These are phyloP conservation scores for Vanessa tameamea DNA, from an alignment of 1,140 invertebrate species.

Conservation along the genomic window DNA sequence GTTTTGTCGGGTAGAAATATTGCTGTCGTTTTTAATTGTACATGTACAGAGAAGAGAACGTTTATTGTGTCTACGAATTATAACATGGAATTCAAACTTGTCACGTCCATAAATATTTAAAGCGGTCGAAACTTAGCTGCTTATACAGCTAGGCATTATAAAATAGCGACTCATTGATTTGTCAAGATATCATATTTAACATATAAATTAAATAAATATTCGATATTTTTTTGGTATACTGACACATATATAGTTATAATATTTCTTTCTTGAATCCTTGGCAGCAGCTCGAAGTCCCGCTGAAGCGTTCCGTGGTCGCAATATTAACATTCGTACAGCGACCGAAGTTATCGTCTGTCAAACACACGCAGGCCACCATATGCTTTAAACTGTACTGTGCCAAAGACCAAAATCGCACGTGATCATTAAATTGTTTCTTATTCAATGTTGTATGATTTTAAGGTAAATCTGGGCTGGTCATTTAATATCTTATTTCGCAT, in stretches of 20 bases:
- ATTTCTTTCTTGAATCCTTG: slow-evolving; percentile 34
- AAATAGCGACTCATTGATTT: too few species aligned
- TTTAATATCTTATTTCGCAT: slow-evolving; percentile 9
- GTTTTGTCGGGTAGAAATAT: too few species aligned
- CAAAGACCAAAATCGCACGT: slow-evolving; percentile 24
- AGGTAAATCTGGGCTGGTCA: slow-evolving; percentile 36
- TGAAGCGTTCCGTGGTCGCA: slow-evolving; percentile 67
- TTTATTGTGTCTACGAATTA: too few species aligned
- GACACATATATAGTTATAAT: slow-evolving; percentile 10
- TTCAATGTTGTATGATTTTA: slow-evolving; percentile 31
- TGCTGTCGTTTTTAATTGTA: too few species aligned
- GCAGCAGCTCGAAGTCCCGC: slow-evolving; percentile 55
- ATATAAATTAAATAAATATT: too few species aligned
- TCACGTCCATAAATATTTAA: too few species aligned
- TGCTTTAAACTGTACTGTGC: not conserved
- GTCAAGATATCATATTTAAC: too few species aligned
- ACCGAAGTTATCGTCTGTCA: slow-evolving; percentile 52
- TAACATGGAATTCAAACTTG: too few species aligned
- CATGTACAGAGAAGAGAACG: too few species aligned
- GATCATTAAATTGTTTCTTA: slow-evolving; percentile 5
- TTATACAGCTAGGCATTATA: too few species aligned
- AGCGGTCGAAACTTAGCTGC: too few species aligned
- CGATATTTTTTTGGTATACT: not conserved
- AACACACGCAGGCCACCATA: slow-evolving; percentile 31
- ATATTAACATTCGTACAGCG: slow-evolving; percentile 73